A percentile compares a stretch with the other conserved stretches of the same genome.
These are phyloP conservation scores for Drosophila paracracens DNA, from an alignment of 2,888 invertebrate species.

Conservation along the genomic window DNA sequence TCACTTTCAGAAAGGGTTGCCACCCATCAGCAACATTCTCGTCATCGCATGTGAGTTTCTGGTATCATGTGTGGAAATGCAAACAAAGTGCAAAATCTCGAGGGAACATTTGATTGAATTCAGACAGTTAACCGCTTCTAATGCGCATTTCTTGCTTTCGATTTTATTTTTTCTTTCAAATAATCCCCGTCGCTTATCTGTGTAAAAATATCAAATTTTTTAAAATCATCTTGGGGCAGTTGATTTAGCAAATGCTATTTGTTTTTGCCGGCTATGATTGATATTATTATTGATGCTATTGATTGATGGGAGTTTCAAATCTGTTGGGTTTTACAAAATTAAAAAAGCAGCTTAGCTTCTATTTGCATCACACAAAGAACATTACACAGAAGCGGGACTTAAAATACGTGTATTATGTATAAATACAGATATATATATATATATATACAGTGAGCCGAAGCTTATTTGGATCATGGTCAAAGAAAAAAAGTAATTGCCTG, in stretches of 20 bases:
- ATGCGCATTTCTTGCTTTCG: conserved; percentile 69
- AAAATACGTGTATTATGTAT: conserved; percentile 20
- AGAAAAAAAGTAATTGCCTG: too few relatives aligned
- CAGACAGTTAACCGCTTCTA: conserved; percentile 68
- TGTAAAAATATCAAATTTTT: conserved; percentile 76
- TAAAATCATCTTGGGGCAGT: conserved; percentile 67
- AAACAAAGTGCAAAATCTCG: conserved; percentile 74
- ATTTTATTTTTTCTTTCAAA: not conserved
- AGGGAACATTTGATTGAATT: conserved; percentile 81
- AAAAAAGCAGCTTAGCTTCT: conserved; percentile 72
- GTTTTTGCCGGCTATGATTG: conserved; percentile 71
- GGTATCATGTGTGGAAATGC: conserved; percentile 72
- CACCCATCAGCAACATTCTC: conserved; percentile 28
- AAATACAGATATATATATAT: not conserved
- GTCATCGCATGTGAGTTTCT: conserved; percentile 33
- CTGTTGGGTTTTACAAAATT: conserved; percentile 70
- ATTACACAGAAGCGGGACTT: conserved; percentile 50
- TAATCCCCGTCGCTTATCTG: conserved; percentile 73
- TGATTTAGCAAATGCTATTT: conserved; percentile 78
- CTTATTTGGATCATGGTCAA: too few relatives aligned
- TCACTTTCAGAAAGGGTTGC: conserved; percentile 72
- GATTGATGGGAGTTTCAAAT: conserved; percentile 61
- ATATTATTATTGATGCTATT: conserved; percentile 74
- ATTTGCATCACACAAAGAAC: conserved; percentile 69
- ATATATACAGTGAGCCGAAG: too few relatives aligned